Evolutionary conservation across 2,888 invertebrate genomes (phyloP).

Genomic region (Trichopria drosophilae): DNA sequence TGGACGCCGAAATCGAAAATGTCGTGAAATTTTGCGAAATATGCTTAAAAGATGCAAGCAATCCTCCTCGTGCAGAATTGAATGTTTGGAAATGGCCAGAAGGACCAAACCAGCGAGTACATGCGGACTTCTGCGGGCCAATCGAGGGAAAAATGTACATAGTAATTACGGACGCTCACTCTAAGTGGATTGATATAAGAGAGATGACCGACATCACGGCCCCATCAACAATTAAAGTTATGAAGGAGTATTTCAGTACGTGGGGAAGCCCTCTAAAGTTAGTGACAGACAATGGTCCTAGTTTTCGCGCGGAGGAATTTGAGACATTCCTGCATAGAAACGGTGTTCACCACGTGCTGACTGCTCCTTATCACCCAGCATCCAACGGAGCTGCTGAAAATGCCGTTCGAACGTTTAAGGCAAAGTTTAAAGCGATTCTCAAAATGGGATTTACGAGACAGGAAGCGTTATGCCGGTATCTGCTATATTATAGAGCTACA

Average conservation of each 20-base stretch:
- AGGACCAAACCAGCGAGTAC: background rate
- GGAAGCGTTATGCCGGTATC: conserved; percentile 29
- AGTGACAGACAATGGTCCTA: conserved; percentile 30
- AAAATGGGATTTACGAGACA: too few species aligned
- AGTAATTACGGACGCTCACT: conserved; percentile 33
- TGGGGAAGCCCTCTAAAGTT: conserved; percentile 33
- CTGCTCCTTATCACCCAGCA: conserved; percentile 26
- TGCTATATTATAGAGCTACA: conserved; percentile 31
- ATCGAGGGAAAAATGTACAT: conserved; percentile 35
- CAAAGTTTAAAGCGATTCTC: conserved; percentile 34
- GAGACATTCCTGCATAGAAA: conserved; percentile 13
- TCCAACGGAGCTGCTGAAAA: conserved; percentile 28
- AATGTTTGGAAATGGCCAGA: conserved; percentile 36
- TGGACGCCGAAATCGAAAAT: conserved; percentile 34
- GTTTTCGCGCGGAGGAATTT: conserved; percentile 16
- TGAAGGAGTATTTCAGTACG: conserved; percentile 29
- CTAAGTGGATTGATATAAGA: conserved; percentile 8
- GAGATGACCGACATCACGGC: conserved; percentile 25
- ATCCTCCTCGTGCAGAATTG: conserved; percentile 29
- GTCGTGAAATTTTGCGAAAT: conserved; percentile 28
- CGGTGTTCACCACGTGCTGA: background rate
- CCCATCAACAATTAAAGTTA: conserved; percentile 22
- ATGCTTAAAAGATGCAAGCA: conserved; percentile 28
- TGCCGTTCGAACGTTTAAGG: conserved; percentile 30
- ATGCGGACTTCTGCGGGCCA: conserved; percentile 29